Evolutionary conservation across 2,888 invertebrate species (phyloP).

Genomic region (Papilio gigon): DNA sequence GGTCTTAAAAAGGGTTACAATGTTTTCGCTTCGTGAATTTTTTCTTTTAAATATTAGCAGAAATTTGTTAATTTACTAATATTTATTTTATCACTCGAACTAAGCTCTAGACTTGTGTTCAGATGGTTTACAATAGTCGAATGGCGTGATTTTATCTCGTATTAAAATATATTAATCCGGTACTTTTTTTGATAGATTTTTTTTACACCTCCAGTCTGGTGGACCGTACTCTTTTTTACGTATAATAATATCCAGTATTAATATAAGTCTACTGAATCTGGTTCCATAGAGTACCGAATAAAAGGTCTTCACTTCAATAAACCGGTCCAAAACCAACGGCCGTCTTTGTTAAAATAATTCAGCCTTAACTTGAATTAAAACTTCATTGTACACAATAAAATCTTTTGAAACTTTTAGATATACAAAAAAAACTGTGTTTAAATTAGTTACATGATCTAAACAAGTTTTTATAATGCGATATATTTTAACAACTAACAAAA

Average conservation of each 20-base stretch:
- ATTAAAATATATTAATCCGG: no score
- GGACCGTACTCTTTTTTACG: neutral
- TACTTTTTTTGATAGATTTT: no score
- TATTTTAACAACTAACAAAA: no score
- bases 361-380: constrained; percentile 23
- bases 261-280: neutral
- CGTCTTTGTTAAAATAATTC: constrained; percentile 32
- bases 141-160: no score
- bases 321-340: constrained; percentile 31
- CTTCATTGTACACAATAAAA: constrained; percentile 22
- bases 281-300: constrained; percentile 27
- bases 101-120: no score
- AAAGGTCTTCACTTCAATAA: constrained; percentile 5
- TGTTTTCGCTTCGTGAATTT: no score
- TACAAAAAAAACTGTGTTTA: neutral
- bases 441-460: neutral
- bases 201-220: no score
- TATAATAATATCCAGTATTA: neutral
- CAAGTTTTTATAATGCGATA: neutral
- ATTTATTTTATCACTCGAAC: no score
- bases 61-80: no score
- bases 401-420: constrained; percentile 6
- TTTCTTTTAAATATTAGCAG: no score
- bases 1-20: no score
- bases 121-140: no score